Evolutionary conservation across 2,888 invertebrate species (phyloP), one percentile per base, ranked within the genome.

Genomic region (Troilus luridus): DNA sequence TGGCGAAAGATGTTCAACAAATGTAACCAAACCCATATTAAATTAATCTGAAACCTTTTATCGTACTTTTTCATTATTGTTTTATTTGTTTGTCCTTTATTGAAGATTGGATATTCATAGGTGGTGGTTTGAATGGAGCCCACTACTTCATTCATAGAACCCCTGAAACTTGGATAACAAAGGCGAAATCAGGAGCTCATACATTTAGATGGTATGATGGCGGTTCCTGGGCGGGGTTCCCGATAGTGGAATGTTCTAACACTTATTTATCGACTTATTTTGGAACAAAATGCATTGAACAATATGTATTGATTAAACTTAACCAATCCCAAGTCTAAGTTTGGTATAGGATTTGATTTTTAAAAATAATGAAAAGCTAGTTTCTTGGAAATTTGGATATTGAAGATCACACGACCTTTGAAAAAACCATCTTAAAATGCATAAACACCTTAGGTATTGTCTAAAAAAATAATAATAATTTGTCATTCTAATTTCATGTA

Each of bases 121-220:
- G 72, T 64, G n/a, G 21, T 77, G 21, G 27, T 77, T n/a, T 67
- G 12, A 67, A 67, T 77, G 19, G 72, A 27, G 27, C 21, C 56
- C 85, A 85, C 85, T 85, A 56, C 56, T 7, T n/a, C 56, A 85
- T 85, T 85, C 85, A 85, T 85, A 85, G 85, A 85, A 56, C 3
- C 81, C 12, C 56, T 85, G 85, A 54, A 85, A 85, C 54, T 85
- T 85, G 56, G 12, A 85, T 85, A 58, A 85, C 85, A 58, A 58
- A 56, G 85, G n/a, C 56, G 85, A 54, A 56, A 58, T 85, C 54
- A 54, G 85, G 56, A 85, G 21, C 85, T 85, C 85, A 85, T 85
- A 85, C 85, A 85, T 85, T 85, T 85, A 85, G 85, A 85, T n/a
- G 41, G 17, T 41, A 77, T 77, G 27, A 17, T 17, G 0, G 72